Evolutionary conservation across 2,113 vertebrate species (phyloP), one percentile per base, ranked within the genome.

Genomic region (Semnornis frantzii): DNA sequence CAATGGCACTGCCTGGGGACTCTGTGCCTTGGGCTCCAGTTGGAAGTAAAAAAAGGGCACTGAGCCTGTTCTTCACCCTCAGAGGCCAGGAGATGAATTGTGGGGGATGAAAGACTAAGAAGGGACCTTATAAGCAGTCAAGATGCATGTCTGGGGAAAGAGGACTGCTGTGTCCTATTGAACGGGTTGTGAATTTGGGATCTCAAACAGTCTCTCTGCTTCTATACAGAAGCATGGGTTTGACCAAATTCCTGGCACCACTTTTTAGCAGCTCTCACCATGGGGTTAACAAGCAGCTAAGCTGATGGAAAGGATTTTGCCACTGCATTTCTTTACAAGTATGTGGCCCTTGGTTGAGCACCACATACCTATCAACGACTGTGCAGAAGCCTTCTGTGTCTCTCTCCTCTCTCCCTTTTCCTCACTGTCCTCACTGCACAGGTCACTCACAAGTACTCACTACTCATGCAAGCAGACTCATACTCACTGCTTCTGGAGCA

Each of bases 401-500:
- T 90, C 92, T 95, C 92, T 96, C 91, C 86, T 96, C 92, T 94
- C 84, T 92, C 68, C 39, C 55, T 24, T 30, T 64, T 82, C n/a
- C 58, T 52, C 62, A 12, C 10, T 3, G 2, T 10, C 55, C 42
- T 44, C 63, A 24, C 24, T 16, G 70, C 70, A 64, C 15, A 37
- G 64, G 7, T 62, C 46, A 25, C 42, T 55, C 50, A 50, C 48
- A 52, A 52, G 50, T 24, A 52, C 12, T 52, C 50, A 52, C 12
- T 46, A 46, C 44, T 46, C 44, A 46, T 30, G 58, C 39, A 34
- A 25, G 55, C 55, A 52, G 27, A 5, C 11, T 3, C 46, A 66
- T 93, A 99, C 99, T 99, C 98, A 99, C 99, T 99, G 99, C 98
- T 99, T 99, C 97, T 99, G 99, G 81, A 99, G 98, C 85, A 99